Conservation (phyloP, 2,888 invertebrate genomes). For the Aromia moschata region DNA sequence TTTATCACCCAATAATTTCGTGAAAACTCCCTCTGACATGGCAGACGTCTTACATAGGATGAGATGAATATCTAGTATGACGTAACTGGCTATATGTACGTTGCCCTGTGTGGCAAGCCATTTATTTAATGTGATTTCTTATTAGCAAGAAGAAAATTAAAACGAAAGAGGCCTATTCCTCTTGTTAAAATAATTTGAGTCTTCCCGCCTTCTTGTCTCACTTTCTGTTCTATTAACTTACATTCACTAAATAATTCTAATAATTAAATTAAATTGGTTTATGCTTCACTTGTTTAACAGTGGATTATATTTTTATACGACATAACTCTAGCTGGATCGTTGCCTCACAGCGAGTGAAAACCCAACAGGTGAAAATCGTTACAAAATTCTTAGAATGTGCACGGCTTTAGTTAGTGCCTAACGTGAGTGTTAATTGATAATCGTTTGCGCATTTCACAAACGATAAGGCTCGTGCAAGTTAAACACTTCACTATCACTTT, state of each 20-base stretch:
- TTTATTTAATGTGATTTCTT: conserved; percentile 19
- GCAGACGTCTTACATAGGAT: background rate
- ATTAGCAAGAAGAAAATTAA: conserved; percentile 36
- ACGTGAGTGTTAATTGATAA: conserved; percentile 36
- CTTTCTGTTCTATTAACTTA: conserved; percentile 49
- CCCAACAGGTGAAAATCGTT: conserved; percentile 38
- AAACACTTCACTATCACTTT: conserved; percentile 32
- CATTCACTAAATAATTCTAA: conserved; percentile 46
- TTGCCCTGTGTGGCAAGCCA: background rate
- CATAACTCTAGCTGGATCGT: conserved; percentile 39
- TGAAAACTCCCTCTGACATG: no score
- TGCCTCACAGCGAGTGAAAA: conserved; percentile 41
- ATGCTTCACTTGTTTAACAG: conserved; percentile 47
- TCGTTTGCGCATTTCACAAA: conserved; percentile 33
- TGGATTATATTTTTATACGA: conserved; percentile 43
- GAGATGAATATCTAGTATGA: conserved; percentile 11
- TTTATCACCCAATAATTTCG: no score
- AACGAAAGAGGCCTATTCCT: conserved; percentile 37
- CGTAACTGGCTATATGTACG: background rate
- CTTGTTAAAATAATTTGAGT: conserved; percentile 42
- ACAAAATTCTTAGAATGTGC: conserved; percentile 30
- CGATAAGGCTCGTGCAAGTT: conserved; percentile 25
- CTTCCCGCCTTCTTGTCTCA: conserved; percentile 46
- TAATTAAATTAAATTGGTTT: conserved; percentile 49
- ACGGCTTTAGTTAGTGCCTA: conserved; percentile 21